phyloP scores from a whole-genome alignment of 2,113 vertebrate genomes.

The Melanerpes formicivorus region DNA sequence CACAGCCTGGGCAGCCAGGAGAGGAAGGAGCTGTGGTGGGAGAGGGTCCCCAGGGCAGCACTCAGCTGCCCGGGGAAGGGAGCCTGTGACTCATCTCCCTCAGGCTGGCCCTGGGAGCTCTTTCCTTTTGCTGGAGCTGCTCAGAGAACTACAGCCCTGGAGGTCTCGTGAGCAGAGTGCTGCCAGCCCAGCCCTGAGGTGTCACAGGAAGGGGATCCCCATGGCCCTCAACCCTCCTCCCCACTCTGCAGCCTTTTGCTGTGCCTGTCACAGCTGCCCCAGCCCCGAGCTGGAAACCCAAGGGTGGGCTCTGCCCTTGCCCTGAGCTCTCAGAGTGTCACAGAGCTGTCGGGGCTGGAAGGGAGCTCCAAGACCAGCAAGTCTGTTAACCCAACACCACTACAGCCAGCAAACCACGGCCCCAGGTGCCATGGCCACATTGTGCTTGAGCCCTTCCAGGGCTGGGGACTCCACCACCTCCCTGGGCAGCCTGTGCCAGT shows the following conservation, averaged over 20 bases:
- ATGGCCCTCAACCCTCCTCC: too few species aligned
- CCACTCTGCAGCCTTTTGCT: neutral
- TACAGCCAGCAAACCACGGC: too few species aligned
- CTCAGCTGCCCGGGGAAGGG: neutral
- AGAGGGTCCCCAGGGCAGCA: neutral
- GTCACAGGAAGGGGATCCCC: neutral
- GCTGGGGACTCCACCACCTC: too few species aligned
- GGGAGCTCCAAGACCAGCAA: too few species aligned
- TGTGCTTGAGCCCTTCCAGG: too few species aligned
- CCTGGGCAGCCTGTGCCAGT: too few species aligned
- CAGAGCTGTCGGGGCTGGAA: too few species aligned
- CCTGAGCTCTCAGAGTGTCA: neutral
- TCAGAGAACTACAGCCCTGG: neutral
- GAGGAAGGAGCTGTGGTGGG: neutral
- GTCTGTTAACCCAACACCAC: too few species aligned
- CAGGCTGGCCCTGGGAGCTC: neutral
- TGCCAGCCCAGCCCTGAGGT: neutral
- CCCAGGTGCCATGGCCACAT: too few species aligned
- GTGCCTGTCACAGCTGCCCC: neutral
- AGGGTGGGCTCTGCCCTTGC: neutral
- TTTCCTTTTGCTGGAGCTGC: neutral
- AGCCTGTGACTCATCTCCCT: neutral
- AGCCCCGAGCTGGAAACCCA: rapidly evolving
- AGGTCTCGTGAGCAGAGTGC: neutral
- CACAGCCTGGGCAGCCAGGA: neutral